Base-by-base conservation (phyloP, 2,888 invertebrate genomes). In the Hermodice carunculata region DNA sequence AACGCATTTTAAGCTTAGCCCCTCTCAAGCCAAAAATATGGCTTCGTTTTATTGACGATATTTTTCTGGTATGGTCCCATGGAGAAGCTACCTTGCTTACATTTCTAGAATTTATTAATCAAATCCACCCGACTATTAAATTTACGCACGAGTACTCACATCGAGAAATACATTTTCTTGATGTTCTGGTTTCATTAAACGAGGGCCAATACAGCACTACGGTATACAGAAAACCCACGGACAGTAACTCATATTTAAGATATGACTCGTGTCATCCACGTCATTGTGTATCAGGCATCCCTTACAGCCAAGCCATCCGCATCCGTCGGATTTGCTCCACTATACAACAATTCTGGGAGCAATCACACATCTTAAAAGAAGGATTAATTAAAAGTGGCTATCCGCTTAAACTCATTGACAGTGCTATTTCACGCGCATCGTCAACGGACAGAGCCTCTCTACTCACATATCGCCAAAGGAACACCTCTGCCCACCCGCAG, bases 191-290 rank as follows among this genome's bases (percentile, higher is more conserved):
- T 5, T 49, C 24, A 8, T 4, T 4, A 5, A 29, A 49, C n/a
- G 49, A 8, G 6, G 6, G 28, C 24, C 4, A 8, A 14, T 29
- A 28, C 17, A 5, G 26, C 5, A 49, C 49, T 28, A 49, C 49
- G 8, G 11, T 49, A 29, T 49, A 14, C 49, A 49, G 28, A 4
- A 49, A 49, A 49, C 49, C 49, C 17, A 49, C 49, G 11, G 49
- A 49, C n/a, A 29, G 28, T 17, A 24, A 49, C 26, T n/a, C 17
- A 24, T 49, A 49, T n/a, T 6, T 49, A 22, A 5, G n/a, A 26
- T 49, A 14, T 29, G 17, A 17, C 11, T 28, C 28, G 8, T 5
- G 28, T 29, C 49, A 49, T 29, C 49, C 49, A 24, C 11, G 17
- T 5, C 49, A 49, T 29, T 29, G 28, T 8, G 28, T 28, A 28